Percentiles rank a stretch among this genome's conserved stretches.
Conservation (phyloP, 2,113 vertebrate genomes). For the Ceyx cyanopectus region DNA sequence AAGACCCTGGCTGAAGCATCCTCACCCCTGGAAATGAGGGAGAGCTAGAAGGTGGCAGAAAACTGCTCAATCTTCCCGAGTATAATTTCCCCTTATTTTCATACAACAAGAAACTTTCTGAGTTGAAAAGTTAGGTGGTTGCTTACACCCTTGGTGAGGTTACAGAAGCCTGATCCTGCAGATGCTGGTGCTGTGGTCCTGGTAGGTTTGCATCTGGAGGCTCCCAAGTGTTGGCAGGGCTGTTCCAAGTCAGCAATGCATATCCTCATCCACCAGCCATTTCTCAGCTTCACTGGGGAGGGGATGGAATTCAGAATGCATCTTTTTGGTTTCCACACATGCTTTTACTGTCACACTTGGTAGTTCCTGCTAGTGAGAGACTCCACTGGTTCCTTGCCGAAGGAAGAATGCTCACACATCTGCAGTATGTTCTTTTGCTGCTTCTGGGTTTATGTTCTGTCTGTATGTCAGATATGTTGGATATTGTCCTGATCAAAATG, state of each 20-base stretch:
- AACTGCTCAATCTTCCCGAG: background rate
- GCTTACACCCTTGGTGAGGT: conserved; percentile 16
- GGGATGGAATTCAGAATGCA: conserved; percentile 17
- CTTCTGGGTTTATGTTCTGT: conserved; percentile 17
- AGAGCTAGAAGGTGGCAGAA: conserved; percentile 36
- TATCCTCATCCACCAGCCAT: conserved; percentile 38
- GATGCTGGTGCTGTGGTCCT: background rate
- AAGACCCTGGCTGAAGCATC: conserved; percentile 28
- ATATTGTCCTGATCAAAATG: background rate
- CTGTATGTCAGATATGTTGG: background rate
- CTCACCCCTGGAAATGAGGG: conserved; percentile 42
- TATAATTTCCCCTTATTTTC: conserved; percentile 30
- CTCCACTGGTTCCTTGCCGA: conserved; percentile 14
- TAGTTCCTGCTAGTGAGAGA: background rate
- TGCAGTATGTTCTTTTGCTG: conserved; percentile 12
- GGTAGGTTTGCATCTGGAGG: background rate
- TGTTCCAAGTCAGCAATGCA: background rate
- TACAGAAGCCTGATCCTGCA: conserved; percentile 6
- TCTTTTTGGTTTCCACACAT: conserved; percentile 2
- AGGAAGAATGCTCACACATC: background rate
- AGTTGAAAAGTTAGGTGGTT: conserved; percentile 35
- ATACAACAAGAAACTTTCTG: background rate
- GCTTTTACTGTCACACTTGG: background rate
- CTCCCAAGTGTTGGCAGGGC: background rate
- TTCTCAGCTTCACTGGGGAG: conserved; percentile 13